phyloP scores from a whole-genome alignment of 2,888 invertebrate genomes.

The Resseliella maxima region DNA sequence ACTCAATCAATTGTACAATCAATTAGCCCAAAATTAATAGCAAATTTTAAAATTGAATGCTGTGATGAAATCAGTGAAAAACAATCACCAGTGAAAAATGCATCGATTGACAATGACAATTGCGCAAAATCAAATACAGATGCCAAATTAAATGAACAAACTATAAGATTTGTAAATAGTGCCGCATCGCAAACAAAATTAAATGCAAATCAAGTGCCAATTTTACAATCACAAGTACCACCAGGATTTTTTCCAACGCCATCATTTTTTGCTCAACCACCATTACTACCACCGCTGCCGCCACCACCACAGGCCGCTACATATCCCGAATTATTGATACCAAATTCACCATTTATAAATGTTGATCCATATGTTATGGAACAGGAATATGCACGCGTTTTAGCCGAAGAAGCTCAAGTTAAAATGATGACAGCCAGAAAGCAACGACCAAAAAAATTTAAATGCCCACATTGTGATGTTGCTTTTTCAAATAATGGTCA shows the following conservation, averaged over 20 bases:
- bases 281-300: slow-evolving; percentile 60
- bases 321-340: neutral
- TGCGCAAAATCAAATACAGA: neutral
- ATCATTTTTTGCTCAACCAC: slow-evolving; percentile 35
- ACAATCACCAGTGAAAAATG: neutral
- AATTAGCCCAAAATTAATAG: neutral
- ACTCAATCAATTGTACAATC: neutral
- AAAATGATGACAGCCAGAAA: slow-evolving; percentile 77
- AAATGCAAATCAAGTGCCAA: neutral
- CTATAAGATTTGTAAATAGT: neutral
- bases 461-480: slow-evolving; percentile 89
- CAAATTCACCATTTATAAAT: slow-evolving; percentile 61
- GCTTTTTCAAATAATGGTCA: slow-evolving; percentile 96
- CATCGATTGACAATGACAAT: neutral
- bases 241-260: slow-evolving; percentile 14
- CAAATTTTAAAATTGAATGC: neutral
- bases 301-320: slow-evolving; percentile 60
- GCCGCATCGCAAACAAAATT: neutral
- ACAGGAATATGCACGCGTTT: slow-evolving; percentile 76
- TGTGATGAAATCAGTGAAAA: slow-evolving; percentile 27
- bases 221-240: neutral
- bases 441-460: slow-evolving; percentile 89
- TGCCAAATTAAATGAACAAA: neutral
- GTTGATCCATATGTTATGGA: slow-evolving; percentile 70
- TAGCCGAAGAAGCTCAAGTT: slow-evolving; percentile 78